Evolutionary conservation across 2,888 invertebrate species (phyloP), one percentile per base, ranked within the genome.

Genomic region (Phania funesta): DNA sequence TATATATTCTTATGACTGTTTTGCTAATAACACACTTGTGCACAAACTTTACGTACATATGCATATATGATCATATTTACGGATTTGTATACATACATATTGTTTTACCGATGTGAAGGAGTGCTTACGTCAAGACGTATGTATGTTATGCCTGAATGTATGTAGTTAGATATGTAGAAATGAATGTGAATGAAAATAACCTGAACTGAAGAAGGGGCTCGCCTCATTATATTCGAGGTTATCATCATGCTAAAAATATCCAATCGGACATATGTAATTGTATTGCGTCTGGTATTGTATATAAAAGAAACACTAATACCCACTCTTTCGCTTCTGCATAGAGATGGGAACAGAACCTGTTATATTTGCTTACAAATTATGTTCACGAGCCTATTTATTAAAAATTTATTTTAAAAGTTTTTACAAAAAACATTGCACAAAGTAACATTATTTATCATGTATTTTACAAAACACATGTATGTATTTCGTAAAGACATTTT

Each of bases 121-220:
- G n/a, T 13, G 35, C n/a, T 7, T 16, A 44, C 16, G 18, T n/a
- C 41, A 16, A 44, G 16, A 32, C 20, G 32, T 46, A 13, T 26
- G 16, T 44, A 32, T 22, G 16, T 62, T 41, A n/a, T 1, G 20
- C 58, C 2, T 64, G 26, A 16, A 29, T 48, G 29, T 26, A 16
- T 46, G n/a, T n/a, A n/a, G n/a, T 35, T n/a, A 38, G 3, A 44
- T 16, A n/a, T 11, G 16, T 22, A 7, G 11, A 22, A 2, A 6
- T 44, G 0, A 1, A 7, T 13, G 13, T 20, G 29, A 68, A 8
- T 56, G 38, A 32, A 65, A 56, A 41, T 80, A 46, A 80, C 48
- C n/a, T 29, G 9, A 41, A 50, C 41, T 48, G 38, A 67, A 76
- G 67, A 80, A 67, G 81, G 81, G 77, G 81, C 81, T 81, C 81